These are phyloP conservation scores for Lutra lutra DNA, from an alignment of 2,797 vertebrate species.

Conservation along the genomic window DNA sequence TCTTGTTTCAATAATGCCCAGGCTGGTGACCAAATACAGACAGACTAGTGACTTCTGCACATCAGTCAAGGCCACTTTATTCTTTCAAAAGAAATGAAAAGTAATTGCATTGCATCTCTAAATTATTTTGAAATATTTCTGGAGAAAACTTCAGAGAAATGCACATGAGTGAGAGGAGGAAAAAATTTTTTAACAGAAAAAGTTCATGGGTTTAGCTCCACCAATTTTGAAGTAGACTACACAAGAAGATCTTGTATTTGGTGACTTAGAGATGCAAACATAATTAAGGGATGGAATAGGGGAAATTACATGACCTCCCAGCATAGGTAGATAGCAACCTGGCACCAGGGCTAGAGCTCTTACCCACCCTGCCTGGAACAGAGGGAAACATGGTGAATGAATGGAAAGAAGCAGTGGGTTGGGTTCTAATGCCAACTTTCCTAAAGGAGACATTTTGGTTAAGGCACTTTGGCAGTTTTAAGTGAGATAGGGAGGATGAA, in stretches of 20 bases:
- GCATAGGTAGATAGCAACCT: neutral
- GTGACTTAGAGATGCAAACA: neutral
- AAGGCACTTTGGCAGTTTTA: neutral
- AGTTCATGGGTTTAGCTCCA: neutral
- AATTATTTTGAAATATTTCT: conserved; percentile 37
- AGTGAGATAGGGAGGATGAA: neutral
- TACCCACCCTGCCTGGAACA: neutral
- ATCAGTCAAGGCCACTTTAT: neutral
- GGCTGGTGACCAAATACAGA: neutral
- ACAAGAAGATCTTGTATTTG: neutral
- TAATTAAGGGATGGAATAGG: neutral
- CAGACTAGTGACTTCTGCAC: neutral
- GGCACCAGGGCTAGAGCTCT: neutral
- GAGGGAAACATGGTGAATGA: neutral
- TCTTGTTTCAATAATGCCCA: neutral
- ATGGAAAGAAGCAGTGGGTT: neutral
- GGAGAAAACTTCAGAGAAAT: conserved; percentile 14
- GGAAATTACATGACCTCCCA: neutral
- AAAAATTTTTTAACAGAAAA: neutral
- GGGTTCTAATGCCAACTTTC: neutral
- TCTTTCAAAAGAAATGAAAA: conserved; percentile 39
- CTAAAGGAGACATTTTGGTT: neutral
- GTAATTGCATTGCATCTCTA: neutral
- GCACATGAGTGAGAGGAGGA: neutral
- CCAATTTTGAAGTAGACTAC: neutral